Evolutionary conservation across 2,888 invertebrate genomes (phyloP).

Genomic region (Hypselothyrea guttata): DNA sequence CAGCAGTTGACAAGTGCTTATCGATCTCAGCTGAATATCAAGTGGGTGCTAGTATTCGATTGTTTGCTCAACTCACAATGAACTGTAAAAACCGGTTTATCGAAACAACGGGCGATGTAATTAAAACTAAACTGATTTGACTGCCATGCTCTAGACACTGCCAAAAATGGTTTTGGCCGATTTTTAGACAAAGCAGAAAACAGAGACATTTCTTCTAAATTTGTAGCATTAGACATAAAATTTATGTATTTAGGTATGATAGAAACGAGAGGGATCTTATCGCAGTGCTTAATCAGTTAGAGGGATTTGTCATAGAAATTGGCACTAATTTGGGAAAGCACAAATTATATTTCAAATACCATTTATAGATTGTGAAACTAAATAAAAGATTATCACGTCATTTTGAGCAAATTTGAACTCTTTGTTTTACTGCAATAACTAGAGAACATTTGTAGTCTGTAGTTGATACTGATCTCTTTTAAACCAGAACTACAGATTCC

Average conservation of each 20-base stretch:
- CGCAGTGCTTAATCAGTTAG: too few species aligned
- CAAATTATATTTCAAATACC: background rate
- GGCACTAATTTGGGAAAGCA: background rate
- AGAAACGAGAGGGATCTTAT: background rate
- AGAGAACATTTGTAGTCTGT: slow-evolving; percentile 19
- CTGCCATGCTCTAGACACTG: slow-evolving; percentile 26
- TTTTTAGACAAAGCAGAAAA: slow-evolving; percentile 6
- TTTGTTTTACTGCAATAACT: background rate
- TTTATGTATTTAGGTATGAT: background rate
- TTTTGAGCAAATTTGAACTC: background rate
- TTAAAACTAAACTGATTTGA: slow-evolving; percentile 41
- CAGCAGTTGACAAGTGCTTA: too few species aligned
- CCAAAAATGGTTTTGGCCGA: slow-evolving; percentile 17
- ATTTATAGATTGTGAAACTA: background rate
- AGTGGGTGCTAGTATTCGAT: too few species aligned
- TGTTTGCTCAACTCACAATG: slow-evolving; percentile 25
- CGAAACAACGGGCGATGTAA: slow-evolving; percentile 26
- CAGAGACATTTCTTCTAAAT: background rate
- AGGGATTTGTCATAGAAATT: background rate
- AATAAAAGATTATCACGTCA: too few species aligned
- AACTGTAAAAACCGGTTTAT: slow-evolving; percentile 50
- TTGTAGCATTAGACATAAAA: background rate
- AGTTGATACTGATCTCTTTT: slow-evolving; percentile 38
- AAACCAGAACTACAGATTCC: slow-evolving; percentile 39
- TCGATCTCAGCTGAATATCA: too few species aligned